Conservation (phyloP, 2,888 invertebrate species). For the Branchinecta sandiegonensis region DNA sequence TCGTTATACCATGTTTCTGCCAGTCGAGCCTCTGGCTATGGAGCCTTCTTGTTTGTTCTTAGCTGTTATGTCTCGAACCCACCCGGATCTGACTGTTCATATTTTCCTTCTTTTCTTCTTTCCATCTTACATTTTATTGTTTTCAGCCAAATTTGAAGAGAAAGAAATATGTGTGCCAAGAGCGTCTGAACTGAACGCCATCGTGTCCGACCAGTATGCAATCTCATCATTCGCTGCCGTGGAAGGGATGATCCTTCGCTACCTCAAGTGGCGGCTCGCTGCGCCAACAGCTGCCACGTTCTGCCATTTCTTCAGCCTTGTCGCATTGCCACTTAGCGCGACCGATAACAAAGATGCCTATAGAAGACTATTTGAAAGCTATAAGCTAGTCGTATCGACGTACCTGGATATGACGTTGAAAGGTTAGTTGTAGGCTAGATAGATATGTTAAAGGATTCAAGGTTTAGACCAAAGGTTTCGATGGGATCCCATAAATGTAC, state of each 20-base stretch:
- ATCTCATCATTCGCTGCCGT: neutral
- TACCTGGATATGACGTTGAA: too few species aligned
- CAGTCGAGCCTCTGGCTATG: too few species aligned
- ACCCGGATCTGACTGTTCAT: neutral
- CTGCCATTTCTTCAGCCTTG: neutral
- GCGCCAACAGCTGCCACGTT: neutral
- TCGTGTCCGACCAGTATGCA: neutral
- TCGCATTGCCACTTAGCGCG: neutral
- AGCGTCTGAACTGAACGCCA: neutral
- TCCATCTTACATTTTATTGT: neutral
- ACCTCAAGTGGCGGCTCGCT: neutral
- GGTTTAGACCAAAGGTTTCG: too few species aligned
- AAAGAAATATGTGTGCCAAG: slow-evolving; percentile 1
- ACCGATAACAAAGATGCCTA: neutral
- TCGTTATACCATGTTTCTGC: too few species aligned
- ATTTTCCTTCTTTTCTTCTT: neutral
- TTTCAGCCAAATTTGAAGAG: slow-evolving; percentile 6
- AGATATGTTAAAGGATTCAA: too few species aligned
- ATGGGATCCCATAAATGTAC: too few species aligned
- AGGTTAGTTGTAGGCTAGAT: too few species aligned
- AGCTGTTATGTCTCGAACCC: too few species aligned
- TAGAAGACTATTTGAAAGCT: slow-evolving; percentile 13
- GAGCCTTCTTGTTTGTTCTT: too few species aligned
- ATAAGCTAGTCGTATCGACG: neutral
- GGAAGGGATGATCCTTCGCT: slow-evolving; percentile 14